These are phyloP conservation scores for Distichodus sexfasciatus DNA, from an alignment of 2,797 vertebrate genomes.

Conservation along the genomic window DNA sequence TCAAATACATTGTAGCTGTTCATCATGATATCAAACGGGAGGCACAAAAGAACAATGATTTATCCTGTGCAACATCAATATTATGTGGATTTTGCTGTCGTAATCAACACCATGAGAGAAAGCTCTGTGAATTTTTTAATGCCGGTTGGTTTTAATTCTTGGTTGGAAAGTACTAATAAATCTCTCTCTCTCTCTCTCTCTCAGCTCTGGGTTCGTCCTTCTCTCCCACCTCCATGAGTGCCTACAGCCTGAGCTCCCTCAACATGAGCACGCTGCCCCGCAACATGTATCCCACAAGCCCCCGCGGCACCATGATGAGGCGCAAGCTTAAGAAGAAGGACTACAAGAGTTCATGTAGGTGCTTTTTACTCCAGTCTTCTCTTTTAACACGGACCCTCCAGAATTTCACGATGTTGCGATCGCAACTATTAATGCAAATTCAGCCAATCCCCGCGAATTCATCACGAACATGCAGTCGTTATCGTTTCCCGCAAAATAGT, in stretches of 20 bases:
- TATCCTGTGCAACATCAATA: no score
- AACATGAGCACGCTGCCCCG: constrained; percentile 94
- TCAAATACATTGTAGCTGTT: not conserved
- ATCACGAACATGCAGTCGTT: no score
- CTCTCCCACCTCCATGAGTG: constrained; percentile 90
- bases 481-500: no score
- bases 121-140: not conserved
- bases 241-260: constrained; percentile 96
- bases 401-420: no score
- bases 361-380: no score
- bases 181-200: not conserved
- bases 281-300: constrained; percentile 95
- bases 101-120: no score
- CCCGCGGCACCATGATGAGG: constrained; percentile 92
- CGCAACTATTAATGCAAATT: no score
- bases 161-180: not conserved
- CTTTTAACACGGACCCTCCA: no score
- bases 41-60: not conserved
- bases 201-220: constrained; percentile 74
- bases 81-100: no score
- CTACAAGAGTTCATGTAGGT: constrained; percentile 97
- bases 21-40: constrained; percentile 3
- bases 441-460: no score
- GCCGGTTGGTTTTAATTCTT: no score
- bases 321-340: constrained; percentile 97